Evolutionary conservation across 2,888 invertebrate species (phyloP), one percentile per base, ranked within the genome.

Genomic region (Gnatocerus cornutus): DNA sequence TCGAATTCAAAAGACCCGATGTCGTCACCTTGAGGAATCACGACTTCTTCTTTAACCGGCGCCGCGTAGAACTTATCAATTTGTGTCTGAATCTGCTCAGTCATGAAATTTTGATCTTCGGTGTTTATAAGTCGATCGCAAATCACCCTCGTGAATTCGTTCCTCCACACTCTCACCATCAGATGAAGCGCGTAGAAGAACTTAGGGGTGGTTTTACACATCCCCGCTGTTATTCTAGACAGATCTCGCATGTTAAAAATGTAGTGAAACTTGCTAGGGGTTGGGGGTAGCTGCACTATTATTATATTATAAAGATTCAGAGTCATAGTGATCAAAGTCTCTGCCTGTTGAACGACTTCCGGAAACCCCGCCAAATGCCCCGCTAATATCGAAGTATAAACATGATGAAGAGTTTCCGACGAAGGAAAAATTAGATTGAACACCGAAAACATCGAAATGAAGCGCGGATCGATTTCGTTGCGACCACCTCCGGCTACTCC

Each of bases 231-330:
- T 71, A 97, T 90, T 65, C 96, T 89, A 0, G 96, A 96, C 75
- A 97, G 85, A 86, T 97, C 97, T 48, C 96, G 90, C 84, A 97
- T 89, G 85, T 97, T 97, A 87, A 97, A 97, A 75, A 96, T 94
- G 85, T 97, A 97, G 86, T 97, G 97, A 86, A 97, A 97, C 84
- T 95, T 96, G 3, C 93, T 92, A 0, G 97, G 97, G 0, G 96
- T 97, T 0, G 97, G 96, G 0, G 96, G 95, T 61, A 97, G 86
- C 71, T 95, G 93, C 13, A 88, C 87, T 69, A 93, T 90, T 41
- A 94, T 73, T 80, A 90, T 93, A 89, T 93, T 92, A 82, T 96
- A 97, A 10, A 97, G 85, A 71, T 92, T 89, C 73, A 97, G 86
- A 0, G 96, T 97, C 86, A 95, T 92, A 56, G 89, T 86, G 1